phyloP scores from a whole-genome alignment of 2,888 invertebrate species.

The Epistrophe grossulariae region DNA sequence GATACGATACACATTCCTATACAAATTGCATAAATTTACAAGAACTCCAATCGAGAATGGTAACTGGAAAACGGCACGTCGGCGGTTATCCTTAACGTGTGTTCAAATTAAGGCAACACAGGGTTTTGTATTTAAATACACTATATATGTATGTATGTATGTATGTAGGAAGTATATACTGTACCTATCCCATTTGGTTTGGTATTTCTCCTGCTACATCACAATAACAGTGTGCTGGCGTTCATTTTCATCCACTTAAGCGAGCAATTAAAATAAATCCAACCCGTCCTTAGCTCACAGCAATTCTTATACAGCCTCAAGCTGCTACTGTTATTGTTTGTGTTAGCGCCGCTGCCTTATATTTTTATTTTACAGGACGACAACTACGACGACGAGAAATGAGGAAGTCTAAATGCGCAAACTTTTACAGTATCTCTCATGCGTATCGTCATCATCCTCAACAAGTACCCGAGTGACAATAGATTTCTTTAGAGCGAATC shows the following conservation, averaged over 20 bases:
- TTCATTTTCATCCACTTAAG: constrained; percentile 74
- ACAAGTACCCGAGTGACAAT: constrained; percentile 64
- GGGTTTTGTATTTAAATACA: constrained; percentile 47
- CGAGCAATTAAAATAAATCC: constrained; percentile 75
- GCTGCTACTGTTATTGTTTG: constrained; percentile 66
- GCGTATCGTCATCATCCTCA: constrained; percentile 55
- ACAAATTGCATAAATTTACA: constrained; percentile 63
- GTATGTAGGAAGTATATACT: too few relatives aligned
- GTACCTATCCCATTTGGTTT: constrained; percentile 7
- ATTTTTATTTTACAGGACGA: constrained; percentile 31
- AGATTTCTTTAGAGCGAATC: constrained; percentile 46
- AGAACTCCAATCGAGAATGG: constrained; percentile 55
- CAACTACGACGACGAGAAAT: constrained; percentile 16
- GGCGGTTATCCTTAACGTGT: constrained; percentile 66
- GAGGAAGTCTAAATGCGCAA: constrained; percentile 66
- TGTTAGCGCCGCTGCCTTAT: constrained; percentile 48
- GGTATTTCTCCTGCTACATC: neutral
- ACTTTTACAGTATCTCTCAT: constrained; percentile 61
- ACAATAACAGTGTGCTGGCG: constrained; percentile 19
- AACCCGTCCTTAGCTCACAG: constrained; percentile 49
- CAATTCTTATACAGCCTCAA: constrained; percentile 47
- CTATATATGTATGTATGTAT: neutral
- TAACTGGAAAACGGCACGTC: constrained; percentile 17
- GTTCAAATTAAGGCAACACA: constrained; percentile 70
- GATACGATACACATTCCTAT: constrained; percentile 21